phyloP scores from a whole-genome alignment of 2,113 vertebrate genomes.

The Ailurus styani region DNA sequence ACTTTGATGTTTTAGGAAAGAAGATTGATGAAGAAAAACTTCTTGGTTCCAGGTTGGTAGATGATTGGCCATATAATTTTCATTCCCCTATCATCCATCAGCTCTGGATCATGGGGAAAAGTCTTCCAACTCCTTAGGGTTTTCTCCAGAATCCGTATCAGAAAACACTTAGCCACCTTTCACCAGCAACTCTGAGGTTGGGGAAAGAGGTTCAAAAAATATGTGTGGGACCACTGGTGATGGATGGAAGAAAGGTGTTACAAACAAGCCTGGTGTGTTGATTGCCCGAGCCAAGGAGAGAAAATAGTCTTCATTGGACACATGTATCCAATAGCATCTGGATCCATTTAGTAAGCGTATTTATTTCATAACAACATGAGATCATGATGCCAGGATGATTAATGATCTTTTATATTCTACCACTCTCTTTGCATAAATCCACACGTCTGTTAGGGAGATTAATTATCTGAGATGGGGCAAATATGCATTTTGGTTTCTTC shows the following conservation, averaged over 20 bases:
- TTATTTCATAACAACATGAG: conserved; percentile 66
- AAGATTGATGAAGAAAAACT: conserved; percentile 9
- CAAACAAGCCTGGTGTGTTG: neutral
- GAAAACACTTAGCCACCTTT: conserved; percentile 8
- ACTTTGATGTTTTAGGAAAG: neutral
- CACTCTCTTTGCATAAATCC: conserved; percentile 44
- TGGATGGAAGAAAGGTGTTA: conserved; percentile 17
- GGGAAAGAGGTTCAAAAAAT: neutral
- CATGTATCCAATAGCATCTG: conserved; percentile 45
- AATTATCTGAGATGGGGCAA: conserved; percentile 27
- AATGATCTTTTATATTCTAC: conserved; percentile 52
- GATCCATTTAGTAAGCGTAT: conserved; percentile 56
- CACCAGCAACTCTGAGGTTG: neutral
- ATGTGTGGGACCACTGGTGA: neutral
- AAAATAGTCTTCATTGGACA: neutral
- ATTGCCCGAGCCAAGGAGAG: neutral
- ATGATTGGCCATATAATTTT: neutral
- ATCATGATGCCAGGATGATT: conserved; percentile 60
- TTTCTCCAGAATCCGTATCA: neutral
- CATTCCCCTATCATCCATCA: neutral
- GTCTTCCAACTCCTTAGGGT: neutral
- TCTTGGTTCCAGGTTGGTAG: neutral
- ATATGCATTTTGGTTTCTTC: neutral
- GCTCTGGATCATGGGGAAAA: neutral
- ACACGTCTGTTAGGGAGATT: conserved; percentile 45